Evolutionary conservation across 2,113 vertebrate species (phyloP).

Genomic region (Struthidea cinerea): DNA sequence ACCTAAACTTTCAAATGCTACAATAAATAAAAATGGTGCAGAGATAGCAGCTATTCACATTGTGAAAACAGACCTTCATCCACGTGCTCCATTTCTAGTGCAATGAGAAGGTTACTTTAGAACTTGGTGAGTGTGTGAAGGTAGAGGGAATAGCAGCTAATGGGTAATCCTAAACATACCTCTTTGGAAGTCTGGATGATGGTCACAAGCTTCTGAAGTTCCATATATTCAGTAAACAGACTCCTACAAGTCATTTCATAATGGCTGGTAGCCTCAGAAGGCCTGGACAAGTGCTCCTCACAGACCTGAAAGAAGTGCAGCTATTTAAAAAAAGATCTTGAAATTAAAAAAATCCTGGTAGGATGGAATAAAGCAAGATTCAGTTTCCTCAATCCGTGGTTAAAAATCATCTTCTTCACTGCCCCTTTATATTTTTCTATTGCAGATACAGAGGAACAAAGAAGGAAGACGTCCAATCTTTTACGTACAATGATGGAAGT

Average conservation of each 20-base stretch:
- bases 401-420: background rate
- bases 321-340: background rate
- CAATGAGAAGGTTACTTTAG: background rate
- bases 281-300: conserved; percentile 48
- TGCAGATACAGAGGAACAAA: background rate
- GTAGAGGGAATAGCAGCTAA: background rate
- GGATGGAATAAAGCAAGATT: background rate
- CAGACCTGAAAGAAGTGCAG: conserved; percentile 61
- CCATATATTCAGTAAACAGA: conserved; percentile 65
- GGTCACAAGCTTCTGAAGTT: conserved; percentile 62
- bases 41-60: background rate
- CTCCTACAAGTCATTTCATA: conserved; percentile 61
- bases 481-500: background rate
- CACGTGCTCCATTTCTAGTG: background rate
- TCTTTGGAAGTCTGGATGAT: conserved; percentile 64
- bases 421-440: background rate
- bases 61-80: background rate
- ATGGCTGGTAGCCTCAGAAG: conserved; percentile 57
- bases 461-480: background rate
- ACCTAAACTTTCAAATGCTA: background rate
- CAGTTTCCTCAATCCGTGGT: background rate
- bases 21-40: background rate
- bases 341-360: background rate
- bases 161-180: background rate
- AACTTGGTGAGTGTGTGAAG: background rate